Evolutionary conservation across 2,797 vertebrate species (phyloP), one percentile per base, ranked within the genome.

Genomic region (Carapus acus): DNA sequence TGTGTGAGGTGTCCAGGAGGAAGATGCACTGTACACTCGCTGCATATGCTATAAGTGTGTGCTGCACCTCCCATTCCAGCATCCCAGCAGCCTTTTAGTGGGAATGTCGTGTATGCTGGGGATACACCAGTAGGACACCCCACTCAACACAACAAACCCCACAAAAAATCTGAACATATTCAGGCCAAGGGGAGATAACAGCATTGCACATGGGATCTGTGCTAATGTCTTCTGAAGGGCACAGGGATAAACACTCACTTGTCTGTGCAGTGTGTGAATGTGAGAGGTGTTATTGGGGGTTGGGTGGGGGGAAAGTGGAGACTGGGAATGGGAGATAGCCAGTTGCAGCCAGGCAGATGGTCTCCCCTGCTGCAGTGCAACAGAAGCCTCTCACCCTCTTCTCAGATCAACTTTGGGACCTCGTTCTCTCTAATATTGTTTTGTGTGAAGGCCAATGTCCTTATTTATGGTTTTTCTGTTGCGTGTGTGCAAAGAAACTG

Each of bases 151-250:
- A 67, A 69, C 57, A 76, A 83, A 78, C 59, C 60, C 78, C 81
- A 76, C 79, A 83, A 85, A 85, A 81, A 87, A 85, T 77, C 61
- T 70, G 68, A 73, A 69, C 74, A 82, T 84, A 85, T 85, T 86
- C 79, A 85, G 71, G 74, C 76, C 80, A 79, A 75, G 59, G 58
- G 58, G 71, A 82, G 81, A 85, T 84, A 87, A 85, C 77, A 73
- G 74, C 53, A 77, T 69, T 81, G 71, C 80, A 84, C 80, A 67
- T 39, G 77, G 51, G 50, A 86, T 83, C 56, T 67, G 79, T 76
- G 80, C 79, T 83, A 87, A 67, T 84, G 87, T 84, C 87, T 87
- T 81, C 83, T 88, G 84, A 85, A 86, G 85, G 80, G 82, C 83
- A 82, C 60, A 77, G 73, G 83, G 84, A 88, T 85, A 86, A 88